Evolutionary conservation across 2,113 vertebrate species (phyloP).

Genomic region (Lathamus discolor): DNA sequence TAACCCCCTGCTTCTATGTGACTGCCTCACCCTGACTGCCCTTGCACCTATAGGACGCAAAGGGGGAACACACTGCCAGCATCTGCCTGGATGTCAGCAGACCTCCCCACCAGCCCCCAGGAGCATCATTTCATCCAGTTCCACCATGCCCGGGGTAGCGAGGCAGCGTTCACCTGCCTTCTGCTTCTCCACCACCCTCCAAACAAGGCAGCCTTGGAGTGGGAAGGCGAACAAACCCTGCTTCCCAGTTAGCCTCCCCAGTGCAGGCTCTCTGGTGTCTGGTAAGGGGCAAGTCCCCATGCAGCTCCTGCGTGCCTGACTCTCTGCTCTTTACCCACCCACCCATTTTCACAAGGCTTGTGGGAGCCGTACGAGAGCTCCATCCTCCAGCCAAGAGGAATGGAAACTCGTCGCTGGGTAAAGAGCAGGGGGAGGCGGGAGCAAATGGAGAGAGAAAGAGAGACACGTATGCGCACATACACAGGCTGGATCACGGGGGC

Average conservation of each 20-base stretch:
- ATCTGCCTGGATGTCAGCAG: neutral
- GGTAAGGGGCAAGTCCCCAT: neutral
- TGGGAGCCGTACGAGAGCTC: slow-evolving; percentile 10
- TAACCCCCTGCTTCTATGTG: neutral
- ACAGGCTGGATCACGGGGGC: neutral
- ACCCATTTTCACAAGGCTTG: slow-evolving; percentile 45
- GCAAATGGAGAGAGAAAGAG: slow-evolving; percentile 9
- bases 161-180: neutral
- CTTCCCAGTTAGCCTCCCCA: neutral
- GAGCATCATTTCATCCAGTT: neutral
- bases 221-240: neutral
- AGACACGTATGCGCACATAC: neutral
- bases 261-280: neutral
- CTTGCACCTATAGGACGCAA: neutral
- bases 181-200: neutral
- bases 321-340: slow-evolving; percentile 41
- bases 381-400: slow-evolving; percentile 33
- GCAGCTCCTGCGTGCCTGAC: neutral
- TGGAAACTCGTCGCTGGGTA: neutral
- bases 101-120: neutral
- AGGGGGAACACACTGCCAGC: neutral
- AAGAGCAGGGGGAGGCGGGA: slow-evolving; percentile 27
- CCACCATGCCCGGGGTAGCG: accelerated
- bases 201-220: neutral
- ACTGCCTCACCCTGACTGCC: neutral